These are phyloP conservation scores for Aplochiton taeniatus DNA, from an alignment of 2,797 vertebrate genomes.

Conservation along the genomic window DNA sequence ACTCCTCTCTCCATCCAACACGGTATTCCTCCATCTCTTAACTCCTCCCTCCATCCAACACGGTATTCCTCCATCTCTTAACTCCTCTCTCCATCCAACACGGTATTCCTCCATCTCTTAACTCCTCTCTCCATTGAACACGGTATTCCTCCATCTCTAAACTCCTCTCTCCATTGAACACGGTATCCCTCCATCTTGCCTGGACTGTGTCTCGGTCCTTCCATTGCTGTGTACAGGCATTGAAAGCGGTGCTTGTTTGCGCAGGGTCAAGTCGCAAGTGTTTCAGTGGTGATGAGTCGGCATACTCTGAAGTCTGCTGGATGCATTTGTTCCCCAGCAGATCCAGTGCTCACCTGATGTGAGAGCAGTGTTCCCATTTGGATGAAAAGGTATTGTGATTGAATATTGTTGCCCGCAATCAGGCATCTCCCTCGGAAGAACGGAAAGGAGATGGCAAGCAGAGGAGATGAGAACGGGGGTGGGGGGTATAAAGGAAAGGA, in stretches of 20 bases:
- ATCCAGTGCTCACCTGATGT: background rate
- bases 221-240: no score
- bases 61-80: background rate
- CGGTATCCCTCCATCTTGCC: background rate
- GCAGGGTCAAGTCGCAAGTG: background rate
- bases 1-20: background rate
- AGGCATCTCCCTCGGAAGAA: no score
- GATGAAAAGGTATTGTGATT: background rate
- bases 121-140: background rate
- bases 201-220: background rate
- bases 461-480: no score
- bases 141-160: background rate
- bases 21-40: no score
- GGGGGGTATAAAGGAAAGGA: no score
- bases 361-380: background rate
- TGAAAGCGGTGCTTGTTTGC: background rate
- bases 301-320: no score
- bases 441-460: no score
- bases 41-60: constrained; percentile 11
- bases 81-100: constrained; percentile 11
- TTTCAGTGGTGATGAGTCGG: background rate
- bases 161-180: background rate
- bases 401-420: background rate
- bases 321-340: no score
- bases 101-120: background rate